phyloP scores from a whole-genome alignment of 2,888 invertebrate species.

The Melinaea menophilus region DNA sequence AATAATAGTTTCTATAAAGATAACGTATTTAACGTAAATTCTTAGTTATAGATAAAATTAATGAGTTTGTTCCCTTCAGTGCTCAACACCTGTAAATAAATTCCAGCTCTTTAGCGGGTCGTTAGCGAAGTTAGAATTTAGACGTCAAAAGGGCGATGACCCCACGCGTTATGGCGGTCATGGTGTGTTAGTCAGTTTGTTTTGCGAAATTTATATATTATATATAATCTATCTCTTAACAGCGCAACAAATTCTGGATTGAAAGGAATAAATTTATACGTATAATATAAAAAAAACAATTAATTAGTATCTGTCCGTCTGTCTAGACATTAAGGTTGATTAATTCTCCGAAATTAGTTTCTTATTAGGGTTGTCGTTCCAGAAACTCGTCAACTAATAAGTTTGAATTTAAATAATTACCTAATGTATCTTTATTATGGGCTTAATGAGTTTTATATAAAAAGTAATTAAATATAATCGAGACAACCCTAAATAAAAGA shows the following conservation, averaged over 20 bases:
- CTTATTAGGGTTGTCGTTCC: background rate
- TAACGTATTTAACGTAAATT: too few relatives aligned
- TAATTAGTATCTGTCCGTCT: background rate
- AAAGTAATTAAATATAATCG: too few relatives aligned
- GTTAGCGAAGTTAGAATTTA: conserved; percentile 14
- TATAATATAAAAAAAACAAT: conserved; percentile 2
- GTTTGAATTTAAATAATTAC: too few relatives aligned
- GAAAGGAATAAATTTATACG: background rate
- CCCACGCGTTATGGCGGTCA: conserved; percentile 7
- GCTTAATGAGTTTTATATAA: too few relatives aligned
- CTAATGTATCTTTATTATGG: too few relatives aligned
- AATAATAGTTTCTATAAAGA: too few relatives aligned
- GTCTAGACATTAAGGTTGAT: conserved; percentile 25
- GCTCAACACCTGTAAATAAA: too few relatives aligned
- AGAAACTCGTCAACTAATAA: too few relatives aligned
- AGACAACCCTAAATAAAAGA: conserved; percentile 12
- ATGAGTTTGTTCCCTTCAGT: too few relatives aligned
- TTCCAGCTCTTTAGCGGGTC: background rate
- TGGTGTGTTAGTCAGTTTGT: background rate
- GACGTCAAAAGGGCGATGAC: conserved; percentile 15
- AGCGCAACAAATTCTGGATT: too few relatives aligned
- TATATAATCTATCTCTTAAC: background rate
- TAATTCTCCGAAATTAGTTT: conserved; percentile 14
- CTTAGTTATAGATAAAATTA: too few relatives aligned
- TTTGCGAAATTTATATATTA: background rate